phyloP scores from a whole-genome alignment of 2,113 vertebrate genomes.

The Ammodytes dubius region DNA sequence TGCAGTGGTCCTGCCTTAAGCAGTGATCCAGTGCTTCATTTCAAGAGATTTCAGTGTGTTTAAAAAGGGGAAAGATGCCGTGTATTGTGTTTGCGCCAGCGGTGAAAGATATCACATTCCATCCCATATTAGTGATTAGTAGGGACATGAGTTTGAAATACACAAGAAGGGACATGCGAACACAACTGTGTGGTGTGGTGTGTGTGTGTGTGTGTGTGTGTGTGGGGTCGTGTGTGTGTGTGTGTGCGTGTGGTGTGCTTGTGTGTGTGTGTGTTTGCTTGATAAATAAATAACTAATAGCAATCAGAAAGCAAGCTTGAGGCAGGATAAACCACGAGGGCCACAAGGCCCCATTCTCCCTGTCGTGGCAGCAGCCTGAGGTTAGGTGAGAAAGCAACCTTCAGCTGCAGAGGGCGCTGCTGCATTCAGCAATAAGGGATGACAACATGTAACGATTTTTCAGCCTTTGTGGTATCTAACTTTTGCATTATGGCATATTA shows the following conservation, averaged over 20 bases:
- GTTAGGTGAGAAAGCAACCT: constrained; percentile 9
- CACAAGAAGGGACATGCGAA: neutral
- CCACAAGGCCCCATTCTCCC: constrained; percentile 2
- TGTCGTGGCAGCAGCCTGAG: neutral
- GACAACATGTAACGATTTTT: neutral
- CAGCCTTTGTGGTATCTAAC: neutral
- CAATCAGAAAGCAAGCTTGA: constrained; percentile 1
- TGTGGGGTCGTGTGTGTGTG: no score
- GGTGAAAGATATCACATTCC: constrained; percentile 25
- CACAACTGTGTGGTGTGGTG: neutral
- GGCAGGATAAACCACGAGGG: constrained; percentile 4
- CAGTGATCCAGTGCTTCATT: constrained; percentile 5
- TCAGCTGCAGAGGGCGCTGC: constrained; percentile 47
- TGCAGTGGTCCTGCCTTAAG: constrained; percentile 1
- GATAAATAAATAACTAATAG: neutral
- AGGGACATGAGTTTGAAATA: constrained; percentile 29
- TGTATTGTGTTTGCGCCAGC: constrained; percentile 4
- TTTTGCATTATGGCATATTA: neutral
- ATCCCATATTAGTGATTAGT: constrained; percentile 63
- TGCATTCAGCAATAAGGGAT: constrained; percentile 3
- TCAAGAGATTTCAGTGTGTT: constrained; percentile 22
- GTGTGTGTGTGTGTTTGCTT: neutral
- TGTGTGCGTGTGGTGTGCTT: no score
- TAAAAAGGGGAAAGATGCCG: neutral
- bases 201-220: no score